Base-by-base conservation (phyloP, 2,113 vertebrate species). In the Semnornis frantzii region DNA sequence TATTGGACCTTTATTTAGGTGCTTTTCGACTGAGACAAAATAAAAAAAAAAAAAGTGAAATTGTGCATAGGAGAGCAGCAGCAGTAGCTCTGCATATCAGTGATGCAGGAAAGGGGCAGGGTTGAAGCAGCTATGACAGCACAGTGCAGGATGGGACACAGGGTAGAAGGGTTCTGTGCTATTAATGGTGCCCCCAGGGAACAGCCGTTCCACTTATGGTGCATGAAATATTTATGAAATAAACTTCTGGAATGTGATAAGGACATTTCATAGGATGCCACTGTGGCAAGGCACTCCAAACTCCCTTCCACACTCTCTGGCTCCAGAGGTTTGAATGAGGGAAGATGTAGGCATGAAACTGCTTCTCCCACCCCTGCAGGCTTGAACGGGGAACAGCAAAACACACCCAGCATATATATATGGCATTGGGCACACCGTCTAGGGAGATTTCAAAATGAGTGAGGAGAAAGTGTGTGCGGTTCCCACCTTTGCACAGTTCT, bases 181-280 rank as follows among this genome's bases (percentile, higher is more conserved):
- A 74, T 77, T 86, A 68, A 68, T 5, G 3, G 65, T 23, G 76
- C 31, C 16, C 1, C 9, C 1, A 80, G 75, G 76, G 75, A 93
- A 71, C 75, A 95, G 85, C 91, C 94, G 85, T 66, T 85, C 93
- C 55, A 85, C 33, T 92, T 89, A 70, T 0, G 1, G 48, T 15
- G 62, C 62, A 62, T 81, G 31, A 87, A 92, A 91, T 62, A 81
- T 58, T 81, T 81, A 77, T 27, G 15, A 94, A 88, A 94, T 75
- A 77, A 85, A 83, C 44, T 75, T 92, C 75, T 86, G 91, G 54
- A 88, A 87, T 6, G 70, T 75, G 79, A 68, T 85, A 81, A 87
- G 79, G 34, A 89, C 4, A 1, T 91, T 84, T 94, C 87, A 89
- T 80, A 77, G 72, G 72, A 89, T 77, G 81, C 66, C 44, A 44